Base-by-base conservation (phyloP, 1,140 invertebrate species). In the Watersipora subatra region DNA sequence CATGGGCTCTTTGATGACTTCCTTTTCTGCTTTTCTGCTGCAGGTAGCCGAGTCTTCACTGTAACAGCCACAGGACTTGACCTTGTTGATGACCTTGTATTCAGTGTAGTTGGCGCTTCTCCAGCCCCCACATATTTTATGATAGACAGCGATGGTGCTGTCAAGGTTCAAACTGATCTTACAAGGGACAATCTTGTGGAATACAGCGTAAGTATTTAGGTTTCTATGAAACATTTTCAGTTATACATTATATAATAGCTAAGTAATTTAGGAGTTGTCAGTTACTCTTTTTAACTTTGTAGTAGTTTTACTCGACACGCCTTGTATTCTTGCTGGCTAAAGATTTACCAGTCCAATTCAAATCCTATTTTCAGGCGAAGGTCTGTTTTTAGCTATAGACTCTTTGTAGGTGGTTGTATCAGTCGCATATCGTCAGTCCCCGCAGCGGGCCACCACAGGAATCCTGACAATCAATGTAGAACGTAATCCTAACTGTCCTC, bases 381-480 rank as follows among this genome's bases (percentile, higher is more conserved):
- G n/a, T n/a, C n/a, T n/a, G n/a, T n/a, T n/a, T n/a, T n/a, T n/a
- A n/a, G n/a, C n/a, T n/a, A n/a, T n/a, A n/a, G n/a, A n/a, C n/a
- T n/a, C n/a, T n/a, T n/a, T n/a, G n/a, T 46, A 46, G 34, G 7
- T 46, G 34, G 34, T 46, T 46, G 34, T 46, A n/a, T 12, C 7
- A 12, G 34, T n/a, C 7, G 34, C 34, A n/a, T 46, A 46, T n/a
- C 34, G 34, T 12, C 34, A 46, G n/a, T 12, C 34, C 34, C 34
- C 34, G 7, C 34, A 12, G 34, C 7, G n/a, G 34, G 7, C 34
- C 34, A 46, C 88, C 0, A 86, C 89, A 1, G 86, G 87, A 1
- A 89, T 87, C 0, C 83, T 93, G 0, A 88, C 87, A 1, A 84
- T 94, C 0, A 90, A 86, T 70, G 88, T 94, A 2, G 86, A 89